Percentiles rank a stretch among this genome's conserved stretches.
phyloP scores from a whole-genome alignment of 2,888 invertebrate genomes.

The Monochamus alternatus region DNA sequence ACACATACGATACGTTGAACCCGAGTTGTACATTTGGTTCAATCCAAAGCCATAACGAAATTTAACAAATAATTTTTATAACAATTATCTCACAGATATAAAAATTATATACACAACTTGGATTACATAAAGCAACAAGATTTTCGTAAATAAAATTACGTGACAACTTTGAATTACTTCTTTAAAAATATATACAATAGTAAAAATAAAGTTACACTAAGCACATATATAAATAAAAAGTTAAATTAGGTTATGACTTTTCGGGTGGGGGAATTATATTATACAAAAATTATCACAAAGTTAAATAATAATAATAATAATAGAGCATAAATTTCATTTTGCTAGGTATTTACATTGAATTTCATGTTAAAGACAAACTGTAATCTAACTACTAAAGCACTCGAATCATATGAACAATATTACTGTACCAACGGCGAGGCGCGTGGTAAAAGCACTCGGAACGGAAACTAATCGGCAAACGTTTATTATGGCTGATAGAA shows the following conservation, averaged over 20 bases:
- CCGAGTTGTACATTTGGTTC: constrained; percentile 46
- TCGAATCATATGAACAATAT: constrained; percentile 58
- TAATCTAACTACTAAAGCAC: constrained; percentile 59
- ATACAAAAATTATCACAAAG: constrained; percentile 58
- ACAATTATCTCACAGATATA: constrained; percentile 40
- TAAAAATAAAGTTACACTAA: background rate
- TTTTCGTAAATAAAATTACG: constrained; percentile 46
- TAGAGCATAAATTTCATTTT: constrained; percentile 61
- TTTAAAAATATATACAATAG: constrained; percentile 49
- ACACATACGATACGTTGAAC: constrained; percentile 53
- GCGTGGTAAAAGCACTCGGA: constrained; percentile 6
- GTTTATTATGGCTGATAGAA: constrained; percentile 14
- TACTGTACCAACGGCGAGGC: constrained; percentile 47
- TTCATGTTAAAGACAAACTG: constrained; percentile 61
- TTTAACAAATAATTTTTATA: constrained; percentile 54
- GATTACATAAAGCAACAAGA: constrained; percentile 48
- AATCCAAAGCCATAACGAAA: constrained; percentile 60
- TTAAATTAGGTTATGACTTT: constrained; percentile 62
- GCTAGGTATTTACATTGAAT: constrained; percentile 65
- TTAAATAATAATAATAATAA: constrained; percentile 52
- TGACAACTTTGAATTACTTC: constrained; percentile 38
- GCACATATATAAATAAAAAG: constrained; percentile 44
- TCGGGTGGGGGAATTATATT: constrained; percentile 47
- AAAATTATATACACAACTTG: constrained; percentile 49
- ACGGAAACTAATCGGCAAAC: background rate